A percentile compares a stretch with the other conserved stretches of the same genome.
These are phyloP conservation scores for Aricia artaxerxes DNA, from an alignment of 2,888 invertebrate genomes.

Conservation along the genomic window DNA sequence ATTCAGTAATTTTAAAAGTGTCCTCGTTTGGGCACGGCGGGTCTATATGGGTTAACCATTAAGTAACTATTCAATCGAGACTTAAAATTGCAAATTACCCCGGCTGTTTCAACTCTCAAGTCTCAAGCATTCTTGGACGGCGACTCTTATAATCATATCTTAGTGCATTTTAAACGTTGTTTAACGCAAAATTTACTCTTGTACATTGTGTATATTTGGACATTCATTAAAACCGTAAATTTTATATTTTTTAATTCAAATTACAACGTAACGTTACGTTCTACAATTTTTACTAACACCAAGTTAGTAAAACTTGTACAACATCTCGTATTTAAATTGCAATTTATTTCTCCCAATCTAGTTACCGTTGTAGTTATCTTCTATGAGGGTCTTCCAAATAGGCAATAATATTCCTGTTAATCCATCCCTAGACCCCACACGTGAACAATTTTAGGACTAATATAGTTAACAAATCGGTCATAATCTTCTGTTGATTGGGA, in stretches of 20 bases:
- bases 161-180: background rate
- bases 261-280: too few species aligned
- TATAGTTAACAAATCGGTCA: background rate
- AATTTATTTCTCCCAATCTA: background rate
- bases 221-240: too few species aligned
- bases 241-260: too few species aligned
- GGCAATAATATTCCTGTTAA: background rate
- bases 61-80: conserved; percentile 23
- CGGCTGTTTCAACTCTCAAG: background rate
- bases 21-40: too few species aligned
- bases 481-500: background rate
- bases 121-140: background rate
- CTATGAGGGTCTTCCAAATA: background rate
- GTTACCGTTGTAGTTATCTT: background rate
- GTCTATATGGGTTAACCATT: too few species aligned
- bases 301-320: too few species aligned
- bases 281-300: too few species aligned
- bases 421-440: background rate
- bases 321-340: background rate
- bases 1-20: too few species aligned
- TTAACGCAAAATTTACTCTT: background rate
- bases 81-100: conserved; percentile 21
- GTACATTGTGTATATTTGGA: too few species aligned
- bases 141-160: background rate
- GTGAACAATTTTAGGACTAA: background rate